Base-by-base conservation (phyloP, 1,140 invertebrate species). In the Drosophila ogumai region DNA sequence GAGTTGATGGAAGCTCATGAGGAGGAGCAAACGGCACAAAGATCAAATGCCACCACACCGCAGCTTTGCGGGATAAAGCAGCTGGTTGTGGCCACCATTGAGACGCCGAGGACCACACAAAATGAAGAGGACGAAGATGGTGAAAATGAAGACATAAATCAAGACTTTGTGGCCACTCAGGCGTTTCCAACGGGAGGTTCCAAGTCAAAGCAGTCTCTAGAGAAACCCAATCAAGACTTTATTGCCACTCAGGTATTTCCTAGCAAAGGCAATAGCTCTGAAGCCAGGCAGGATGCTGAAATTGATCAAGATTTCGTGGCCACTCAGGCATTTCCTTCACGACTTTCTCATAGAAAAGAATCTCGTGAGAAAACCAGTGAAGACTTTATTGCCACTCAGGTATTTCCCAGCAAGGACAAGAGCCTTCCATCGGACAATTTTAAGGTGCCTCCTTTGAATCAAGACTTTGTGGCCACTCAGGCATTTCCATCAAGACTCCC, bases 231-330 rank as follows among this genome's bases (percentile, higher is more conserved):
- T 36, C 17, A 36, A 36, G 50, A 54, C 17, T 54, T 54, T 2
- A 36, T 54, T 2, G 78, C 57, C 67, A 81, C 82, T 22, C 82
- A 86, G 41, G 15, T 40, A 44, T 65, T 65, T 65, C 36, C 61
- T 7, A 8, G 38, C 17, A 25, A n/a, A 17, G 2, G 32, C 32
- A 60, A 34, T 25, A 19, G 8, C 17, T 19, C 49, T 19, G 6
- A 28, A 52, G 31, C 43, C 34, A 12, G 28, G n/a, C 31, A 59
- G 19, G 55, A 43, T 25, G 13, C 4, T 10, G 63, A 68, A 22
- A 69, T 52, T 17, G 31, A 38, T 19, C 73, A 75, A 28, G 73
- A 76, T 44, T 67, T 76, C 4, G 22, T 76, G n/a, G 44, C 43
- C 15, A 55, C 52, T 38, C 52, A 55, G 34, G 52, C 52, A 10